Evolutionary conservation across 2,888 invertebrate genomes (phyloP).

Genomic region (Loripinus fragilis): DNA sequence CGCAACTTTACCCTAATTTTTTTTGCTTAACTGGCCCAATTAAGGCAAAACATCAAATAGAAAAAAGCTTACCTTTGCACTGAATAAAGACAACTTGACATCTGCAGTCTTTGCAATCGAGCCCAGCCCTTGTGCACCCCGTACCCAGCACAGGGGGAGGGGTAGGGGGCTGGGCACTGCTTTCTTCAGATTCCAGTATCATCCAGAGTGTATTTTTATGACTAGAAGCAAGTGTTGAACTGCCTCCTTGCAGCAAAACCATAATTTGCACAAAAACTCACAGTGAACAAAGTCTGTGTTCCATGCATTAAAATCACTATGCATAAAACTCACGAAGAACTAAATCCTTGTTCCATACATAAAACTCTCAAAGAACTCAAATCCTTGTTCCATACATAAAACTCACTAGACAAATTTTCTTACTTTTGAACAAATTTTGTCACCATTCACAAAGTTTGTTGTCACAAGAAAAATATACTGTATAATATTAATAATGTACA

Average conservation of each 20-base stretch:
- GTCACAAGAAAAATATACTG: no score
- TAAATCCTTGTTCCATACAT: no score
- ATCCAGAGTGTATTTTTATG: conserved; percentile 61
- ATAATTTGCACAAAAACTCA: conserved; percentile 36
- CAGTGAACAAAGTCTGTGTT: background rate
- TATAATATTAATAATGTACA: no score
- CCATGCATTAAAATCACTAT: background rate
- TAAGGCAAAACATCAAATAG: no score
- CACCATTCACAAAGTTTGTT: no score
- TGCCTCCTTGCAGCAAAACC: conserved; percentile 58
- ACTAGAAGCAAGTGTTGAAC: conserved; percentile 46
- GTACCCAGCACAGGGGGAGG: conserved; percentile 36
- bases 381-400: no score
- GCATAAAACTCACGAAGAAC: no score
- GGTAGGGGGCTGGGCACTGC: conserved; percentile 49
- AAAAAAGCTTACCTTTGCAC: conserved; percentile 59
- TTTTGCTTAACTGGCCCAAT: no score
- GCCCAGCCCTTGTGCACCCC: conserved; percentile 51
- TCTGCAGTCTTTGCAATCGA: conserved; percentile 56
- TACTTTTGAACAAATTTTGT: no score
- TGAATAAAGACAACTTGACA: conserved; percentile 65
- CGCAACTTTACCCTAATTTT: no score
- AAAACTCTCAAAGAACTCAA: no score
- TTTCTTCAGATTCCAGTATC: conserved; percentile 59
- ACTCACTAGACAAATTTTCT: no score